A percentile compares a stretch with the other conserved stretches of the same genome.
These are phyloP conservation scores for Erethizon dorsatum DNA, from an alignment of 2,797 vertebrate genomes.

Conservation along the genomic window DNA sequence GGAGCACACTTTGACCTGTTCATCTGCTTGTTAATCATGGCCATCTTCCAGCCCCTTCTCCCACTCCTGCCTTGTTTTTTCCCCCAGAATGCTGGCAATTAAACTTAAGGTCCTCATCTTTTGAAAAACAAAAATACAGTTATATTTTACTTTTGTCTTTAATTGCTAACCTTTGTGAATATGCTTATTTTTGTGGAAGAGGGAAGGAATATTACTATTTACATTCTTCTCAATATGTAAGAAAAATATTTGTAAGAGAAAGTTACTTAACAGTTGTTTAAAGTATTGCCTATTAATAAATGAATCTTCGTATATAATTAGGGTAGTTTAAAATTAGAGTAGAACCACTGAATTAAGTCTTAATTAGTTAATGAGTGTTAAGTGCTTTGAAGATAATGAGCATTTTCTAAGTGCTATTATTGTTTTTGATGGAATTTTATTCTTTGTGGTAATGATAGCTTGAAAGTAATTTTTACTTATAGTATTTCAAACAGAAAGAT, in stretches of 20 bases:
- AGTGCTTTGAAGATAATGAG: slow-evolving; percentile 53
- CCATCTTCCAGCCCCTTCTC: neutral
- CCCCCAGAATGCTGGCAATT: neutral
- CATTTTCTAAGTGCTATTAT: neutral
- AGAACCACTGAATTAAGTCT: neutral
- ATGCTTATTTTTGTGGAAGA: slow-evolving; percentile 21
- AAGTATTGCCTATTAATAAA: slow-evolving; percentile 55
- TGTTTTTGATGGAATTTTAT: slow-evolving; percentile 38
- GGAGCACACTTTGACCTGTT: neutral
- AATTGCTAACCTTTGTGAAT: slow-evolving; percentile 63
- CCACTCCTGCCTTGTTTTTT: neutral
- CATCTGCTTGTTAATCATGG: neutral
- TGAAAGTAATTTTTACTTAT: slow-evolving; percentile 31
- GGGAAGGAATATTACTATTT: neutral
- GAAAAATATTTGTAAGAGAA: neutral
- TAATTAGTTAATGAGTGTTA: slow-evolving; percentile 41
- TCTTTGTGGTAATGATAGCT: slow-evolving; percentile 1
- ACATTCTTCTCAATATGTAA: neutral
- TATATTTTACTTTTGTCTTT: slow-evolving; percentile 67
- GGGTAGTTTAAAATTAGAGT: neutral
- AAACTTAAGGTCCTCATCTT: neutral
- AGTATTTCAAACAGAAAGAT: neutral
- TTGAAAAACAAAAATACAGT: slow-evolving; percentile 9
- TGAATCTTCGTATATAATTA: slow-evolving; percentile 40
- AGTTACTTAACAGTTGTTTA: slow-evolving; percentile 34